Base-by-base conservation (phyloP, 2,888 invertebrate species). In the Andrena flavipes region DNA sequence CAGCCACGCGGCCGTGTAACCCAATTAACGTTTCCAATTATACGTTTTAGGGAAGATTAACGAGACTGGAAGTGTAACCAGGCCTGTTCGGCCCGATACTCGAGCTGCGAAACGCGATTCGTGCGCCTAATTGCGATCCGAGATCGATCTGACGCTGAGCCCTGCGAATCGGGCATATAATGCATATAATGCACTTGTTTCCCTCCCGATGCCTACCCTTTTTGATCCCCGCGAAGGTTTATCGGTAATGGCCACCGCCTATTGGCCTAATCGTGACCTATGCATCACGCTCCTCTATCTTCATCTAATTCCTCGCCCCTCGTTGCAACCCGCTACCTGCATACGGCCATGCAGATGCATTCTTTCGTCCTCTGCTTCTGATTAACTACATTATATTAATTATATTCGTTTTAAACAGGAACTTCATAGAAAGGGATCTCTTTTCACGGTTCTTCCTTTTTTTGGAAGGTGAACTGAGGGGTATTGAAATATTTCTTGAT, bases 231-330 rank as follows among this genome's bases (percentile, higher is more conserved):
- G 20, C 51, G 67, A 81, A 68, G n/a, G 33, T 73, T 77, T 65
- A 78, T 73, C 75, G 26, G 65, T 65, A 84, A 75, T 69, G 72
- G 42, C 26, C 56, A 29, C 67, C 72, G 75, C 73, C 73, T 81
- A 78, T 85, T 81, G 49, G 35, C 23, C 77, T 84, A 84, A 84
- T 84, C 84, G 72, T 33, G 70, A 81, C 35, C 56, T 75, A 78
- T 84, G 84, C 84, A 84, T 84, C 84, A 70, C 59, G 62, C 60
- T 51, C 30, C 72, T 75, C 69, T 81, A 81, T 85, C 84, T 84
- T 80, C 78, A 78, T 85, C 84, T 81, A 81, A 78, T 84, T 76
- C 65, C 69, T 60, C 33, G 42, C 23, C 33, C 51, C 26, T 64
- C 71, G 75, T 29, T 75, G 54, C 62, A 77, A 69, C 72, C 60